Conservation (phyloP, 1,140 invertebrate genomes). For the Temnothorax longispinosus region DNA sequence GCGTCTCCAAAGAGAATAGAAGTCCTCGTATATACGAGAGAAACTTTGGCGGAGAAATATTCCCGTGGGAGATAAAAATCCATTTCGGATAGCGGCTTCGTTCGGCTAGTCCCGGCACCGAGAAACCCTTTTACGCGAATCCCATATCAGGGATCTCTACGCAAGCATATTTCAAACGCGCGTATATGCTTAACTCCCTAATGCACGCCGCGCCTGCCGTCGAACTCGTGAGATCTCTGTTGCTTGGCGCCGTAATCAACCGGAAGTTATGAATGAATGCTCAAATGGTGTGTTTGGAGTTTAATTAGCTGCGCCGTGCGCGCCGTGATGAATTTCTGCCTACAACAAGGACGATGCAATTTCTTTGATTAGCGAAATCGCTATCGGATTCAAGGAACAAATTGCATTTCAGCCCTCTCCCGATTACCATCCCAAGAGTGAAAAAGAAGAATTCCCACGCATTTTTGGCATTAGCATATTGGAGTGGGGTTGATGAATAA, state of each 20-base stretch:
- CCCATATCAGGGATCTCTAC: constrained; percentile 15
- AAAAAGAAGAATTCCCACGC: not conserved
- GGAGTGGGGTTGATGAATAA: constrained; percentile 19
- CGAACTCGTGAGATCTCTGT: constrained; percentile 6
- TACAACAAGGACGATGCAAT: not conserved
- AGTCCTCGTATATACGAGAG: not conserved
- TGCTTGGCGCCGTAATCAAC: constrained; percentile 3
- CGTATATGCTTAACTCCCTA: not conserved
- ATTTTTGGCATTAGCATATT: constrained; percentile 15
- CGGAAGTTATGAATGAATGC: constrained; percentile 29
- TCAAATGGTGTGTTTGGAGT: constrained; percentile 3
- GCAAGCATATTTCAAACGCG: constrained; percentile 10
- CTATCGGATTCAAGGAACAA: not conserved
- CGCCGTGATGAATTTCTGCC: not conserved
- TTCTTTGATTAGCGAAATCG: constrained; percentile 9
- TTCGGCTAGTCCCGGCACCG: not conserved
- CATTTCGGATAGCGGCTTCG: not conserved
- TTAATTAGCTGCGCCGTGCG: constrained; percentile 8
- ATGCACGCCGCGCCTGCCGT: not conserved
- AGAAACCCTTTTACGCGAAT: constrained; percentile 35
- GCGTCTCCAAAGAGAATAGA: constrained; percentile 38
- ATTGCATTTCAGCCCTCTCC: not conserved
- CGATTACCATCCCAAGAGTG: not conserved
- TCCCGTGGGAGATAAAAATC: constrained; percentile 53
- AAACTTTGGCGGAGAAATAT: constrained; percentile 45